Evolutionary conservation across 1,140 invertebrate genomes (phyloP), one percentile per base, ranked within the genome.

Genomic region (Ladona fulva): DNA sequence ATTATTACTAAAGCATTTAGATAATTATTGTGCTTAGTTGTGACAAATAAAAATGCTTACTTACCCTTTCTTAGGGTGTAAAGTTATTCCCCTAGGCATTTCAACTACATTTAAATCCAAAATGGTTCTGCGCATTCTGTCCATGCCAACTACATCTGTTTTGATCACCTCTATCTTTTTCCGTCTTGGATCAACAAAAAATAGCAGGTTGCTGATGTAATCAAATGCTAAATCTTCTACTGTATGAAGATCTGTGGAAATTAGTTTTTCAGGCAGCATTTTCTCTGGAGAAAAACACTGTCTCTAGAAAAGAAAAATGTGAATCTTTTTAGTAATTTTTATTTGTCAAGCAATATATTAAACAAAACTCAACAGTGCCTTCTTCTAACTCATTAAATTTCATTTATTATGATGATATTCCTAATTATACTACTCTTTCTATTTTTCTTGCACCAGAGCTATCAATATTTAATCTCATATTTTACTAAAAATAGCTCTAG

Each of bases 181-280:
- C 74, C 90, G 86, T 78, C 90, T 87, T 52, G 93, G 91, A 83
- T 97, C 95, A 0, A 96, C 94, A 84, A 96, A 97, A 84, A 97
- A 98, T 0, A 99, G 84, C 79, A 96, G 92, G 78, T 95, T 93
- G 0, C 93, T 93, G n/a, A 97, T 90, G 95, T 95, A 98, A 87
- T 99, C 96, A 42, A 94, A 89, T 0, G 95, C 92, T 90, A 98
- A 93, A 11, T 95, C 96, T 86, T 98, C 95, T 25, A 98, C 93
- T 7, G 93, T 94, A 42, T 90, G 89, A 59, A 97, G 85, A 81
- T 92, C 89, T 0, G 86, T 90, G 79, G 92, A 90, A 0, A 95
- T 90, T 0, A 95, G 83, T 59, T 91, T 88, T 85, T 95, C 92
- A 24, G 90, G 88, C 74, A 84, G 82, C 75, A 85, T 87, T 74